Conservation (phyloP, 2,797 vertebrate genomes). For the Acomys russatus region DNA sequence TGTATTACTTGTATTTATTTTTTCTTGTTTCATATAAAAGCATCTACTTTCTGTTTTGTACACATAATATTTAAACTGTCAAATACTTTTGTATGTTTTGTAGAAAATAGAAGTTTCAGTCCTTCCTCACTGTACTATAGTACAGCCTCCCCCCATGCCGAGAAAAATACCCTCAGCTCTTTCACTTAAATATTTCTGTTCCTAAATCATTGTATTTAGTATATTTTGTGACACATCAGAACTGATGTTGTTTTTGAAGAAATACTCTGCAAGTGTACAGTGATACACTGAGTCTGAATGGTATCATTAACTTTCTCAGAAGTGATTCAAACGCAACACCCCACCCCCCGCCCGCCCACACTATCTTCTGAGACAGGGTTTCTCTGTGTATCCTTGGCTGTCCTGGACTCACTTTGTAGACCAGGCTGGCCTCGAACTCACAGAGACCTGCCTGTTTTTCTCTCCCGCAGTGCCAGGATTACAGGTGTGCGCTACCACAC, state of each 20-base stretch:
- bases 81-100: background rate
- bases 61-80: background rate
- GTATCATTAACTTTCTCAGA: background rate
- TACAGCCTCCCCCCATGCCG: background rate
- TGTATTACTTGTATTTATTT: background rate
- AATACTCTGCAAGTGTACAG: background rate
- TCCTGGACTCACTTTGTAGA: too few relatives aligned
- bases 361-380: too few relatives aligned
- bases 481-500: too few relatives aligned
- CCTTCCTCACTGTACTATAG: background rate
- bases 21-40: conserved; percentile 35
- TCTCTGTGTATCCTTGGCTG: too few relatives aligned
- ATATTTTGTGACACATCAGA: background rate
- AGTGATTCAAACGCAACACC: background rate
- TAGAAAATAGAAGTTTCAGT: background rate
- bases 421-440: too few relatives aligned
- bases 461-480: too few relatives aligned
- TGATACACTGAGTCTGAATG: background rate
- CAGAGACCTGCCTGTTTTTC: too few relatives aligned
- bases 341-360: too few relatives aligned
- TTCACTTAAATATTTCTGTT: background rate
- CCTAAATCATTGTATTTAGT: background rate
- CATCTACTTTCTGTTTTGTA: conserved; percentile 39
- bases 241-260: background rate
- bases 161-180: background rate